Conservation (phyloP, 1,140 invertebrate genomes). For the Drosophila ercepeae region DNA sequence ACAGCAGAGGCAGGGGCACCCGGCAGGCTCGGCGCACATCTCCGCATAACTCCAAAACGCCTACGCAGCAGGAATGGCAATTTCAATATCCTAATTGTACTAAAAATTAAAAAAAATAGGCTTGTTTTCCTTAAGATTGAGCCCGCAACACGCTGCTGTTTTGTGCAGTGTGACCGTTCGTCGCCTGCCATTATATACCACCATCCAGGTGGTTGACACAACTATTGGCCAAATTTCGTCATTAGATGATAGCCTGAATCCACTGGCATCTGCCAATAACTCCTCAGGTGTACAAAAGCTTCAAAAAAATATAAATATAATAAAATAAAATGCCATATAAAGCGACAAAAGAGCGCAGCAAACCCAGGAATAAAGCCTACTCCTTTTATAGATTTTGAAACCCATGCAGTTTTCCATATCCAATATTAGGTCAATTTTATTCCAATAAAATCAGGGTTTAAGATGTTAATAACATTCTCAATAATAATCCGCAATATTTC, state of each 20-base stretch:
- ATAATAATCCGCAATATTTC: too few relatives aligned
- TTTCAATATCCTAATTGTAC: conserved; percentile 4
- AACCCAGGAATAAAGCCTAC: too few relatives aligned
- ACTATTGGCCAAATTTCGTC: conserved; percentile 20
- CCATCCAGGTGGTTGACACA: conserved; percentile 5
- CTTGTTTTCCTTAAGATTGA: conserved; percentile 31
- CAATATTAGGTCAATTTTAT: too few relatives aligned
- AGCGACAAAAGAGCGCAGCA: too few relatives aligned
- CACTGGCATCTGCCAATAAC: background rate
- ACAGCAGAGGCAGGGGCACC: conserved; percentile 63
- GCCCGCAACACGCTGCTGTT: conserved; percentile 42
- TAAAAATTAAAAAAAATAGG: conserved; percentile 8
- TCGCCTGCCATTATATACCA: conserved; percentile 1
- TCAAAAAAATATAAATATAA: background rate
- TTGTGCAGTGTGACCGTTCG: conserved; percentile 32
- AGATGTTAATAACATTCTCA: too few relatives aligned
- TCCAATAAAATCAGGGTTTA: too few relatives aligned
- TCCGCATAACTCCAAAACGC: conserved; percentile 58
- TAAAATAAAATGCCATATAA: too few relatives aligned
- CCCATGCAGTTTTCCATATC: too few relatives aligned
- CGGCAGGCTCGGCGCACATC: conserved; percentile 65
- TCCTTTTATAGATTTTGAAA: too few relatives aligned
- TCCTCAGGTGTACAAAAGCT: background rate
- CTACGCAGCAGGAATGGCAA: conserved; percentile 19
- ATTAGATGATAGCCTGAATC: background rate